Evolutionary conservation across 1,140 invertebrate genomes (phyloP).

Genomic region (Aphis gossypii): DNA sequence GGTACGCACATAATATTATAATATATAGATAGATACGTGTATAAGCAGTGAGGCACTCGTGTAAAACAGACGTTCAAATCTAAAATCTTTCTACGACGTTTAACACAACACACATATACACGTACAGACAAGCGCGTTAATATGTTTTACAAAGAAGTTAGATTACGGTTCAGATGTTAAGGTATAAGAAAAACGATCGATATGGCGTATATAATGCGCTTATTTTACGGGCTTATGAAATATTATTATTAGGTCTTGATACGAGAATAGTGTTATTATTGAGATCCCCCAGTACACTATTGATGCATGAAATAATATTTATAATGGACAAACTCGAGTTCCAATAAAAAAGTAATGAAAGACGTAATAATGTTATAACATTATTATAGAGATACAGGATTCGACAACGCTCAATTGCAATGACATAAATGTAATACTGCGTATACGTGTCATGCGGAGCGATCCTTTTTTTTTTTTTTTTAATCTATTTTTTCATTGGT

Average conservation of each 20-base stretch:
- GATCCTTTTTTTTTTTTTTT: neutral
- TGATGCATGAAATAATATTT: neutral
- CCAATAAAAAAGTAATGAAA: neutral
- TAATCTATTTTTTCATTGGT: neutral
- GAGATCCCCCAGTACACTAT: neutral
- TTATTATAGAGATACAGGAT: neutral
- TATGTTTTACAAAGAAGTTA: neutral
- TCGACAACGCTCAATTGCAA: neutral
- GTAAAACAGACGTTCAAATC: constrained; percentile 24
- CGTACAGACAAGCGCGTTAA: neutral
- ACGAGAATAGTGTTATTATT: neutral
- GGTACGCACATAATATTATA: neutral
- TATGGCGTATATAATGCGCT: neutral
- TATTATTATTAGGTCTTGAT: neutral
- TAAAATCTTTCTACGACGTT: neutral
- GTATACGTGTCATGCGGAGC: too few relatives aligned
- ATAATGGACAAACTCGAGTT: neutral
- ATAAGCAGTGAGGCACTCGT: neutral
- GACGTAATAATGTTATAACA: neutral
- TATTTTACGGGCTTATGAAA: neutral
- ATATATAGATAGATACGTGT: neutral
- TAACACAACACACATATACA: neutral
- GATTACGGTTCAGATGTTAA: neutral
- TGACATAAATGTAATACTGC: neutral
- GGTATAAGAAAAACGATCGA: neutral